Percentiles rank a stretch among this genome's conserved stretches.
These are phyloP conservation scores for Calonectris borealis DNA, from an alignment of 2,113 vertebrate species.

Conservation along the genomic window DNA sequence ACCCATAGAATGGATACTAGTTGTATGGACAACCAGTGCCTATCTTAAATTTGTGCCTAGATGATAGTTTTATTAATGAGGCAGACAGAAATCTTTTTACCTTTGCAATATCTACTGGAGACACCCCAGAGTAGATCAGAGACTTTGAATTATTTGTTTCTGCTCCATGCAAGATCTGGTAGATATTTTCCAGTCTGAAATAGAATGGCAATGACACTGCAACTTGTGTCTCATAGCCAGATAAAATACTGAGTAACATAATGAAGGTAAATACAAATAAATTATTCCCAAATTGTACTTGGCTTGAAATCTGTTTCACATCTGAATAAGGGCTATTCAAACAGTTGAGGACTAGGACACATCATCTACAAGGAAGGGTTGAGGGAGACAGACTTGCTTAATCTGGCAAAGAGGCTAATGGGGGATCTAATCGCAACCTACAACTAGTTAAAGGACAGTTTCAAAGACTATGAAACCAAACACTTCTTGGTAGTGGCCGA, in stretches of 20 bases:
- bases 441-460: neutral
- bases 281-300: neutral
- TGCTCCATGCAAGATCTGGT: neutral
- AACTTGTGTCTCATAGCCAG: neutral
- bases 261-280: neutral
- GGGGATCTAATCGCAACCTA: neutral
- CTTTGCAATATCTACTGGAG: neutral
- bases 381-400: neutral
- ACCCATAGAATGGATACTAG: neutral
- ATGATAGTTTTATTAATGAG: neutral
- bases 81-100: neutral
- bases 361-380: neutral
- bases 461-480: neutral
- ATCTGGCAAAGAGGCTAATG: neutral
- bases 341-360: neutral
- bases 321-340: neutral
- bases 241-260: neutral
- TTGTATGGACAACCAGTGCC: neutral
- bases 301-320: neutral
- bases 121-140: neutral
- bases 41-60: neutral
- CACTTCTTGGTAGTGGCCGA: neutral
- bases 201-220: neutral
- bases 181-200: neutral
- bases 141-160: neutral